Evolutionary conservation across 2,113 vertebrate genomes (phyloP).

Genomic region (Hippocampus mohnikei): DNA sequence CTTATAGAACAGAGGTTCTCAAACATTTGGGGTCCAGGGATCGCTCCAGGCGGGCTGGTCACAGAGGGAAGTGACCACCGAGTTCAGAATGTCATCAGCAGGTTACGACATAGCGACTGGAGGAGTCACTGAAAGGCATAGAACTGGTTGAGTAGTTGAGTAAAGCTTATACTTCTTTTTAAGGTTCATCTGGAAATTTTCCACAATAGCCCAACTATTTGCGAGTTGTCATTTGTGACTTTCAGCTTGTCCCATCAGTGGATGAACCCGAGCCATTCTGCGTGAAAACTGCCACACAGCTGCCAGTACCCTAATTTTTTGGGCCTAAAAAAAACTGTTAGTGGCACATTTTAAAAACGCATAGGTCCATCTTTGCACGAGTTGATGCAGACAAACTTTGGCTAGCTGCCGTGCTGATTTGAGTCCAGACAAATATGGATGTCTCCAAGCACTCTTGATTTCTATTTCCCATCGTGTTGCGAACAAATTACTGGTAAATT

Average conservation of each 20-base stretch:
- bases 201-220: not conserved
- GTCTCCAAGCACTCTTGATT: conserved; percentile 22
- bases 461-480: conserved; percentile 16
- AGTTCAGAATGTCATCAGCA: not conserved
- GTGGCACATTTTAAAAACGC: conserved; percentile 51
- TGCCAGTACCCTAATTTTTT: not conserved
- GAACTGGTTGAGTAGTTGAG: not conserved
- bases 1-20: too few species aligned
- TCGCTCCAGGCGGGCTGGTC: too few species aligned
- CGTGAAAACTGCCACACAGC: too few species aligned
- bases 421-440: conserved; percentile 25
- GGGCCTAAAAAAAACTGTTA: conserved; percentile 8
- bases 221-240: too few species aligned
- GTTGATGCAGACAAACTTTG: conserved; percentile 50
- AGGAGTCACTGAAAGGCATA: not conserved
- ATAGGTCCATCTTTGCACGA: conserved; percentile 52
- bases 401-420: conserved; percentile 48
- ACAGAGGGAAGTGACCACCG: too few species aligned
- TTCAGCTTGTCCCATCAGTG: not conserved
- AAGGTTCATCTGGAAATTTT: not conserved
- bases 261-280: not conserved
- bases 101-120: not conserved
- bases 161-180: not conserved
- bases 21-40: too few species aligned
- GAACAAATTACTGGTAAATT: not conserved